phyloP scores from a whole-genome alignment of 2,113 vertebrate species.

The Turdus rufiventris region DNA sequence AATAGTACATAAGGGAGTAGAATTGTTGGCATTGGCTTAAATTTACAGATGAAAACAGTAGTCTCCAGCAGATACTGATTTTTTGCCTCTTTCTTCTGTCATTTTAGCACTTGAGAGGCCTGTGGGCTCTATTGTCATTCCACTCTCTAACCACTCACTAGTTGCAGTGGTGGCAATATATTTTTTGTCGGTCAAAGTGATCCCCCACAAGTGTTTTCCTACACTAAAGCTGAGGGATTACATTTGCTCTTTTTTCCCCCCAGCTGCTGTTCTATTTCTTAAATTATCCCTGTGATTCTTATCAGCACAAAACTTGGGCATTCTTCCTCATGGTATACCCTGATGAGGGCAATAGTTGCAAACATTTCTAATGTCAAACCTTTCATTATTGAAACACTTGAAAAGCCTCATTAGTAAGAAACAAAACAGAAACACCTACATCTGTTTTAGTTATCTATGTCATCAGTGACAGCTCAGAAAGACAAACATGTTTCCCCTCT shows the following conservation, averaged over 20 bases:
- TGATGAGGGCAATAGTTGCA: slow-evolving; percentile 51
- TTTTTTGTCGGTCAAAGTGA: slow-evolving; percentile 4
- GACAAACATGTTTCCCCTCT: slow-evolving; percentile 56
- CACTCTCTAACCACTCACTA: background rate
- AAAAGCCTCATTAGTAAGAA: slow-evolving; percentile 65
- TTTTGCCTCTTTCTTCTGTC: background rate
- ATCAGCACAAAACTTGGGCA: background rate
- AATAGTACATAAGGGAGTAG: background rate
- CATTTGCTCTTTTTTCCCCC: background rate
- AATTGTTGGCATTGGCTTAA: background rate
- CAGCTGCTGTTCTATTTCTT: background rate
- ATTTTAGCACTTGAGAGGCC: background rate
- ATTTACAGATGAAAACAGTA: background rate
- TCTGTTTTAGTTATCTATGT: slow-evolving; percentile 54
- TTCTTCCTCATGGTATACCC: background rate
- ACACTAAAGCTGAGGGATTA: background rate
- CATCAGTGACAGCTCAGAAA: slow-evolving; percentile 58
- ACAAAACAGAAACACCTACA: slow-evolving; percentile 59
- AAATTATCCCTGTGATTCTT: background rate
- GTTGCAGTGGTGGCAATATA: background rate
- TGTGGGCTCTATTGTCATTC: background rate
- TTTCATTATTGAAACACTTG: slow-evolving; percentile 61
- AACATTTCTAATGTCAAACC: slow-evolving; percentile 12
- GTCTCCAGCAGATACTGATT: background rate
- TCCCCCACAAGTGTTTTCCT: background rate